Percentiles rank a stretch among this genome's conserved stretches.
Evolutionary conservation across 2,888 invertebrate genomes (phyloP).

Genomic region (Bursaphelenchus okinawaensis): DNA sequence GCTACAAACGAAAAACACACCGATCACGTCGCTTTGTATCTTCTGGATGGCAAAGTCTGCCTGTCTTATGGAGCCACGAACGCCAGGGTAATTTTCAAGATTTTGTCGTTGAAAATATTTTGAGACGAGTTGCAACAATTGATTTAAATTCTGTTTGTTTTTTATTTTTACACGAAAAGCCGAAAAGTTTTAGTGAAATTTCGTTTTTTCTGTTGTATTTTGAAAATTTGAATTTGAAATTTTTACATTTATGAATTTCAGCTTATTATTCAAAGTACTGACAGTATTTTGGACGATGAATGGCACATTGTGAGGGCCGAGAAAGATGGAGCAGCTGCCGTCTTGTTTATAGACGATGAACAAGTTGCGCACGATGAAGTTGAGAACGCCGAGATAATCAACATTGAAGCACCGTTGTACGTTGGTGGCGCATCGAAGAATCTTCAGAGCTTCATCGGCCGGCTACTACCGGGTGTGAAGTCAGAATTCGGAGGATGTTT

Average conservation of each 20-base stretch:
- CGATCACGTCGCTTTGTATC: conserved; percentile 81
- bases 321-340: conserved; percentile 44
- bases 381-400: conserved; percentile 52
- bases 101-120: conserved; percentile 1
- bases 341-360: conserved; percentile 58
- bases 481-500: conserved; percentile 60
- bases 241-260: too few relatives aligned
- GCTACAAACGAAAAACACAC: conserved; percentile 64
- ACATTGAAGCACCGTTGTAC: conserved; percentile 58
- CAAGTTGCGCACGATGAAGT: conserved; percentile 43
- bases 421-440: conserved; percentile 59
- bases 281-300: conserved; percentile 46
- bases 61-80: conserved; percentile 78
- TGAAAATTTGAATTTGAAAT: too few relatives aligned
- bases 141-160: too few relatives aligned
- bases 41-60: conserved; percentile 77
- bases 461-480: conserved; percentile 33
- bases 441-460: conserved; percentile 25
- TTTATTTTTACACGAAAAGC: too few relatives aligned
- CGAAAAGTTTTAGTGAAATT: too few relatives aligned
- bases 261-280: conserved; percentile 31
- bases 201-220: too few relatives aligned
- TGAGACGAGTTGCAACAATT: background rate
- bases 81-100: conserved; percentile 58
- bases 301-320: conserved; percentile 54